Evolutionary conservation across 2,888 invertebrate species (phyloP).

Genomic region (Lepidocyrtinus sp.): DNA sequence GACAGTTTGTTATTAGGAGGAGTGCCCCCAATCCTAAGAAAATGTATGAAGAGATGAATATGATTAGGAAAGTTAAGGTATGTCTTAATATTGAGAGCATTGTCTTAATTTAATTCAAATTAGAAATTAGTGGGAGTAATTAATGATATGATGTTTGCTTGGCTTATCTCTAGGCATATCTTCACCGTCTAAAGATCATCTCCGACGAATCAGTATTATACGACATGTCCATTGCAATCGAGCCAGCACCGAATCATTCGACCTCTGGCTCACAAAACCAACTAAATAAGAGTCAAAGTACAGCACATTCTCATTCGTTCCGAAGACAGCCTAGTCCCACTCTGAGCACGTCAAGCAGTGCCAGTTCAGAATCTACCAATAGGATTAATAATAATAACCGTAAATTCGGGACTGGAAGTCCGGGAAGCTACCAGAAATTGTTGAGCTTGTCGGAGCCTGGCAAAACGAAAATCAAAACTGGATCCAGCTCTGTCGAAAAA

Average conservation of each 20-base stretch:
- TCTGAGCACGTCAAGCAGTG: slow-evolving; percentile 54
- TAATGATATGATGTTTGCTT: no score
- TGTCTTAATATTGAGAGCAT: no score
- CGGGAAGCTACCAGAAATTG: slow-evolving; percentile 96
- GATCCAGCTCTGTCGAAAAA: slow-evolving; percentile 47
- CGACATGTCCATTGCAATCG: slow-evolving; percentile 91
- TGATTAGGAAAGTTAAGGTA: slow-evolving; percentile 69
- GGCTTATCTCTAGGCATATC: slow-evolving; percentile 83
- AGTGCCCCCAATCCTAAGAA: slow-evolving; percentile 89
- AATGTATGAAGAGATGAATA: slow-evolving; percentile 91
- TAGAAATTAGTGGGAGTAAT: no score
- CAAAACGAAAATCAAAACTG: slow-evolving; percentile 76
- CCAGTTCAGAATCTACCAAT: slow-evolving; percentile 63
- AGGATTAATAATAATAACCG: slow-evolving; percentile 52
- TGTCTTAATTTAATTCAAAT: no score
- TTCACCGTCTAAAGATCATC: slow-evolving; percentile 91
- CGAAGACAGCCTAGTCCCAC: slow-evolving; percentile 54
- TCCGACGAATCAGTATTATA: slow-evolving; percentile 93
- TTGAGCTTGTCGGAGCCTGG: slow-evolving; percentile 88
- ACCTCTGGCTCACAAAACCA: slow-evolving; percentile 24
- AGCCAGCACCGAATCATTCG: slow-evolving; percentile 74
- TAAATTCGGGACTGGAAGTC: slow-evolving; percentile 86
- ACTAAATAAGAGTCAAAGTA: slow-evolving; percentile 35
- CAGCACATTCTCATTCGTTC: slow-evolving; percentile 47
- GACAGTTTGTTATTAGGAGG: slow-evolving; percentile 14